Evolutionary conservation across 2,113 vertebrate species (phyloP).

Genomic region (Australoheros scitulus): DNA sequence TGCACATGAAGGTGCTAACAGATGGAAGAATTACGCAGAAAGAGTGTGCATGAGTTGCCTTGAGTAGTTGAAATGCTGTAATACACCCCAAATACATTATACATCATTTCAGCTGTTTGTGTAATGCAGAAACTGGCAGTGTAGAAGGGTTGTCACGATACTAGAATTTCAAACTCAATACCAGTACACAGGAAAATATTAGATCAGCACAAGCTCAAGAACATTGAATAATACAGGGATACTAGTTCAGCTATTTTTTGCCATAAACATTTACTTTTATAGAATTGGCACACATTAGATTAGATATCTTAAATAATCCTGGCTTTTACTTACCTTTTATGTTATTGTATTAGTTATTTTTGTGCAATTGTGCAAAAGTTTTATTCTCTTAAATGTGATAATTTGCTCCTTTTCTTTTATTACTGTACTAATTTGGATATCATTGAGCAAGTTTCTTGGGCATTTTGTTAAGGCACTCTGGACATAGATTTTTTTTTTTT

Average conservation of each 20-base stretch:
- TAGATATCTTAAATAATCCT: not conserved
- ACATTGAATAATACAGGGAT: not conserved
- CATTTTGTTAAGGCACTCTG: not conserved
- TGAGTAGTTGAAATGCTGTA: slow-evolving; percentile 15
- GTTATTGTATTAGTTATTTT: not conserved
- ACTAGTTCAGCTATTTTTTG: not conserved
- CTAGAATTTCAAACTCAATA: not conserved
- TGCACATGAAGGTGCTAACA: not conserved
- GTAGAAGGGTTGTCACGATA: not conserved
- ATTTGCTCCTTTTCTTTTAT: not conserved
- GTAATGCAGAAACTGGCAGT: not conserved
- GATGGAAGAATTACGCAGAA: slow-evolving; percentile 19
- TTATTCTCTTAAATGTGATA: not conserved
- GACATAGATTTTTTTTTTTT: not conserved
- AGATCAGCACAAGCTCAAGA: not conserved
- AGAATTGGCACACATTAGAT: not conserved
- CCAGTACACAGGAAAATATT: not conserved
- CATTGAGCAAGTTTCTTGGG: not conserved
- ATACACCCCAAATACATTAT: slow-evolving; percentile 6
- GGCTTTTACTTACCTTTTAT: not conserved
- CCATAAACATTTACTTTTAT: not conserved
- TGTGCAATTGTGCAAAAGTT: not conserved
- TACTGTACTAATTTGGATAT: too few relatives aligned
- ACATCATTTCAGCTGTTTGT: not conserved
- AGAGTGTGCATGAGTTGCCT: slow-evolving; percentile 4